phyloP scores from a whole-genome alignment of 2,113 vertebrate species.

The Sciurus niger region DNA sequence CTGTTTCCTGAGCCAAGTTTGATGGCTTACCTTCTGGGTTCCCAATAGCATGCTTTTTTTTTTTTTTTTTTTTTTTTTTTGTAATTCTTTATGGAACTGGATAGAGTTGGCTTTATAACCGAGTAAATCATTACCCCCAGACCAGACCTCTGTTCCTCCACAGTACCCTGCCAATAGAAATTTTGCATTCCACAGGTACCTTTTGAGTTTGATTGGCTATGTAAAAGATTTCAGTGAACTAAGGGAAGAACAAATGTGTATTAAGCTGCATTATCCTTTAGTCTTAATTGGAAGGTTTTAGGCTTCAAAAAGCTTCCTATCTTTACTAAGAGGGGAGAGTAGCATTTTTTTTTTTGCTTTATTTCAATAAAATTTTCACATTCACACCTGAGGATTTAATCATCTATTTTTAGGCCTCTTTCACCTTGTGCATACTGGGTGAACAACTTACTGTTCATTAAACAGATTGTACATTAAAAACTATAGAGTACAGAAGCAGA shows the following conservation, averaged over 20 bases:
- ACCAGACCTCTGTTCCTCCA: neutral
- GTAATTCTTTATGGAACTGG: neutral
- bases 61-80: neutral
- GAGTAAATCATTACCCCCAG: neutral
- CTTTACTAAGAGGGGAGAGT: constrained; percentile 21
- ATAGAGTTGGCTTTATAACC: neutral
- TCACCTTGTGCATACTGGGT: constrained; percentile 38
- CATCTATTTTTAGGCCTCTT: constrained; percentile 69
- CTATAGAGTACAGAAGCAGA: constrained; percentile 70
- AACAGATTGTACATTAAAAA: constrained; percentile 79
- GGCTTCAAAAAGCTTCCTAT: neutral
- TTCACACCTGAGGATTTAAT: constrained; percentile 67
- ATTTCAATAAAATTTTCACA: constrained; percentile 67
- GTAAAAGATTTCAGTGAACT: constrained; percentile 29
- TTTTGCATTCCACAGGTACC: neutral
- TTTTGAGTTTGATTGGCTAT: neutral
- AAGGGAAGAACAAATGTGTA: neutral
- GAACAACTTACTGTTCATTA: constrained; percentile 79
- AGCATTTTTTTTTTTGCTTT: neutral
- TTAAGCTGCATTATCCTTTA: neutral
- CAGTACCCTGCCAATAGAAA: neutral
- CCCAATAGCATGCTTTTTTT: neutral
- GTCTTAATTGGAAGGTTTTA: constrained; percentile 31
- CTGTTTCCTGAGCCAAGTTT: constrained; percentile 7
- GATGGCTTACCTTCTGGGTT: constrained; percentile 7